These are phyloP conservation scores for Belonocnema kinseyi DNA, from an alignment of 1,140 invertebrate genomes.

Conservation along the genomic window DNA sequence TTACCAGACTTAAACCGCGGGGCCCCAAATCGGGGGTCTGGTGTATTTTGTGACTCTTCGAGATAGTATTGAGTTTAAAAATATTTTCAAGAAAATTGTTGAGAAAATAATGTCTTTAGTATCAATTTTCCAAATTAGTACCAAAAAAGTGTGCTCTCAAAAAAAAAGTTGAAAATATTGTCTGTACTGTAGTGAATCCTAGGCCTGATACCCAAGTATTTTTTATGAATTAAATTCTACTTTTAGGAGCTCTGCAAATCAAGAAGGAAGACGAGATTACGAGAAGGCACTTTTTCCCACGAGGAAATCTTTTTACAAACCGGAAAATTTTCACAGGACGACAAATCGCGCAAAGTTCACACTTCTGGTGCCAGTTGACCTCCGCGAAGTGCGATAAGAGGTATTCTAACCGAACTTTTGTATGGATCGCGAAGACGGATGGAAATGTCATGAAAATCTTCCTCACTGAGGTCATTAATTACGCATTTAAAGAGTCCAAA, in stretches of 20 bases:
- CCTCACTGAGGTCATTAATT: slow-evolving; percentile 22
- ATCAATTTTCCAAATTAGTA: too few relatives aligned
- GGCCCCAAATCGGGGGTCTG: too few relatives aligned
- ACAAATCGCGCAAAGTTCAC: not conserved
- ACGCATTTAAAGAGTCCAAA: slow-evolving; percentile 6
- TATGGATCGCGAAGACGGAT: slow-evolving; percentile 6
- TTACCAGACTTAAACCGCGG: too few relatives aligned
- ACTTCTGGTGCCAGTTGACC: not conserved
- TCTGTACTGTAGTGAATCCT: too few relatives aligned
- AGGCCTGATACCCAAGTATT: too few relatives aligned
- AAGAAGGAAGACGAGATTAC: not conserved
- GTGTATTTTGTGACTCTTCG: too few relatives aligned
- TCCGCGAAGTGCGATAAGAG: slow-evolving; percentile 10
- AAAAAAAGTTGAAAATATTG: too few relatives aligned
- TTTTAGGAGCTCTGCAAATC: not conserved
- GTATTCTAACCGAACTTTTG: slow-evolving; percentile 19
- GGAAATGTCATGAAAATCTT: not conserved
- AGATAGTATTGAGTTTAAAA: too few relatives aligned
- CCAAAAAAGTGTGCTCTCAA: too few relatives aligned
- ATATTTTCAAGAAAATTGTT: too few relatives aligned
- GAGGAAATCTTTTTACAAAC: not conserved
- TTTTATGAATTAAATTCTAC: too few relatives aligned
- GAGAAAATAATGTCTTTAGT: too few relatives aligned
- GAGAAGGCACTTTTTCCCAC: not conserved
- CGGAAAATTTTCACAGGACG: not conserved